Evolutionary conservation across 2,113 vertebrate genomes (phyloP).

Genomic region (Lepidothrix coronata): DNA sequence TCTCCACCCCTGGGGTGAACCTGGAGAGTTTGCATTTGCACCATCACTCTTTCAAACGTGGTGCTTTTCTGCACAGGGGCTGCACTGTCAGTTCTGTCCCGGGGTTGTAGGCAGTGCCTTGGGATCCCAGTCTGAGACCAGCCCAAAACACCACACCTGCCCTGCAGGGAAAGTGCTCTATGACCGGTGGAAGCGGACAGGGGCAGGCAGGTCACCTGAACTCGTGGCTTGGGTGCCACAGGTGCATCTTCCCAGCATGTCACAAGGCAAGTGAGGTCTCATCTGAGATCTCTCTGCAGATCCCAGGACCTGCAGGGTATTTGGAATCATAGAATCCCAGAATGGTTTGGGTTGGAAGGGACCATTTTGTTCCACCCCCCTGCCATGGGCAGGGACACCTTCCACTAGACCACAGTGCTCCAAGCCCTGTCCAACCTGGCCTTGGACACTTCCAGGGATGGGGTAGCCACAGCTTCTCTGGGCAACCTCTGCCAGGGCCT

Average conservation of each 20-base stretch:
- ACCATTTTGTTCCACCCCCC: not conserved
- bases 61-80: not conserved
- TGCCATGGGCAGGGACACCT: not conserved
- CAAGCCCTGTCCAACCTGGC: accelerated
- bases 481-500: not conserved
- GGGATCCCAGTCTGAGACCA: not conserved
- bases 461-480: not conserved
- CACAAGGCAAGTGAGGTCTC: not conserved
- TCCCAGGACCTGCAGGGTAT: not conserved
- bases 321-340: not conserved
- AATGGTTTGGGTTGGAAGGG: not conserved
- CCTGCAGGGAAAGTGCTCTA: not conserved
- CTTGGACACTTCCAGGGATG: not conserved
- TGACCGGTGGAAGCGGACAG: accelerated
- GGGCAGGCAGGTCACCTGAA: not conserved
- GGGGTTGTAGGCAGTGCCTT: accelerated
- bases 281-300: too few relatives aligned
- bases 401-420: accelerated
- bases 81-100: not conserved
- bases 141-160: not conserved
- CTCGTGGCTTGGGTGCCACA: not conserved
- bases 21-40: not conserved
- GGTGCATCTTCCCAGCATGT: accelerated
- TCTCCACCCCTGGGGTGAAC: not conserved
- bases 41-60: not conserved